phyloP scores from a whole-genome alignment of 2,113 vertebrate genomes.

The Heterotilapia buettikoferi region DNA sequence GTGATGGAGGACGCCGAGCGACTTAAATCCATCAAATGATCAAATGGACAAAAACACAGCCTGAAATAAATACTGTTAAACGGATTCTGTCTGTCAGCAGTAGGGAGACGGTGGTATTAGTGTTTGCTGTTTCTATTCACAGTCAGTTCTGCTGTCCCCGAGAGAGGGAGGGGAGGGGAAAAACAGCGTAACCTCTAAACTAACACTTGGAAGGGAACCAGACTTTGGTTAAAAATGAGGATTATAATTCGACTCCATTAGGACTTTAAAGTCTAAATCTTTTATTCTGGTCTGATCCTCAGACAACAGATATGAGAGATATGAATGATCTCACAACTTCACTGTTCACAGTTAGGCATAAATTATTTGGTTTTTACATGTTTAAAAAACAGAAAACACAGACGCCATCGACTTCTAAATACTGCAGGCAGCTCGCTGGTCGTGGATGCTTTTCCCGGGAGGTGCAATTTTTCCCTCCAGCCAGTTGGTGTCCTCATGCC shows the following conservation, averaged over 20 bases:
- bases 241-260: neutral
- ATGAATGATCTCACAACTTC: neutral
- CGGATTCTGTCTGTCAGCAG: neutral
- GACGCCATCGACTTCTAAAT: neutral
- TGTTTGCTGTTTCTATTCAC: neutral
- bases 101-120: neutral
- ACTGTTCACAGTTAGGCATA: neutral
- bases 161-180: neutral
- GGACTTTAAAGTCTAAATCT: neutral
- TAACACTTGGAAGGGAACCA: neutral
- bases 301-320: neutral
- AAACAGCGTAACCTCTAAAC: neutral
- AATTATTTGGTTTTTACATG: neutral
- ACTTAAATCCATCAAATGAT: neutral
- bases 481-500: slow-evolving; percentile 87
- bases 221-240: neutral
- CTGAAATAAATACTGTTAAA: neutral
- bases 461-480: slow-evolving; percentile 22
- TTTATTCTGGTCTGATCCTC: neutral
- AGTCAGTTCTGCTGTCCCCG: neutral
- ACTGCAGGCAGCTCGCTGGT: neutral
- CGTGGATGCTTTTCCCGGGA: neutral
- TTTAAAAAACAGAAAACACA: neutral
- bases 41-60: neutral
- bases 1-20: neutral